Evolutionary conservation across 2,113 vertebrate genomes (phyloP).

Genomic region (Apodemus speciosus): DNA sequence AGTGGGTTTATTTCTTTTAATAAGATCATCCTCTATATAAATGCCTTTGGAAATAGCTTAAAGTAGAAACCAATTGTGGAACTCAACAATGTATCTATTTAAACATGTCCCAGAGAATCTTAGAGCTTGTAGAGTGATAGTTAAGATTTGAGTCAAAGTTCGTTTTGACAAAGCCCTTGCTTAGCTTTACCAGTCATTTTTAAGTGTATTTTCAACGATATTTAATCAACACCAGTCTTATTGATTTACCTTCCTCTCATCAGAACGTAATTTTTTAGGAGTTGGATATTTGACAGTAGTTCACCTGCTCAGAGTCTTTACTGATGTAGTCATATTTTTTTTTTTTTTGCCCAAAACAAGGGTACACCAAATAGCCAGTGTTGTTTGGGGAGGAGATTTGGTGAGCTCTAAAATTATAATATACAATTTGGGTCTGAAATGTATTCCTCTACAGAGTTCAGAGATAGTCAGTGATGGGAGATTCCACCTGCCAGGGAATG

Average conservation of each 20-base stretch:
- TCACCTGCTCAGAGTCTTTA: constrained; percentile 21
- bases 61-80: background rate
- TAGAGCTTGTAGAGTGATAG: background rate
- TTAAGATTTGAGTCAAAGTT: constrained; percentile 21
- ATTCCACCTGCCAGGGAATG: background rate
- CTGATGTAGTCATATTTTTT: constrained; percentile 27
- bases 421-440: background rate
- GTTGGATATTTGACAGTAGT: background rate
- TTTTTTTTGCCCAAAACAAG: constrained; percentile 32
- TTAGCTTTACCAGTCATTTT: background rate
- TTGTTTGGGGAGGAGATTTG: background rate
- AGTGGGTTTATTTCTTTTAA: constrained; percentile 39
- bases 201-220: constrained; percentile 51
- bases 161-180: constrained; percentile 15
- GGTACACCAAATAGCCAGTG: background rate
- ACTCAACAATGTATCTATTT: constrained; percentile 23
- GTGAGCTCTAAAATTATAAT: background rate
- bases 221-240: constrained; percentile 7
- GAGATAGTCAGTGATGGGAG: background rate
- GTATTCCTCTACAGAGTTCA: background rate
- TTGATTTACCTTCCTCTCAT: constrained; percentile 42
- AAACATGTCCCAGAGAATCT: background rate
- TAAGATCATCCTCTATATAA: constrained; percentile 24
- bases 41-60: background rate
- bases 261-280: constrained; percentile 43